Evolutionary conservation across 2,888 invertebrate species (phyloP).

Genomic region (Lasioglossum vierecki): DNA sequence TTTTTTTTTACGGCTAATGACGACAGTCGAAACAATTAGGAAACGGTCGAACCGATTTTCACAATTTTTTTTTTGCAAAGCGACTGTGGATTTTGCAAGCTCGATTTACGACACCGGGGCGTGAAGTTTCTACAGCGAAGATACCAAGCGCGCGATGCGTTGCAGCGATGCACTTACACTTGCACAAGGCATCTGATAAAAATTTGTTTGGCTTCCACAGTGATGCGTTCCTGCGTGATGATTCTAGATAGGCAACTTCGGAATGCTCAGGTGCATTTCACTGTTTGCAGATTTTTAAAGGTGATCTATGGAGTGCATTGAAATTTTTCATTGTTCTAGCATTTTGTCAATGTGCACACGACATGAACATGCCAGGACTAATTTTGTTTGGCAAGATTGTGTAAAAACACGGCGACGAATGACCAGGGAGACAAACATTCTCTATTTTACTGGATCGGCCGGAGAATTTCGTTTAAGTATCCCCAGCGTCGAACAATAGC

Average conservation of each 20-base stretch:
- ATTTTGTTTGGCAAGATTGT: background rate
- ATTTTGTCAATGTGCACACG: background rate
- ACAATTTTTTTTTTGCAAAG: background rate
- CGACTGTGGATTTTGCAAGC: background rate
- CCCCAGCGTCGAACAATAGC: slow-evolving; percentile 34
- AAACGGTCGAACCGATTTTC: slow-evolving; percentile 13
- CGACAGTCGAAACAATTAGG: slow-evolving; percentile 1
- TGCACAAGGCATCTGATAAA: slow-evolving; percentile 12
- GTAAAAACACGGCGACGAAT: background rate
- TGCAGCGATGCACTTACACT: slow-evolving; percentile 10
- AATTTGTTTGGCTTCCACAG: slow-evolving; percentile 12
- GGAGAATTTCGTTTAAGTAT: slow-evolving; percentile 3
- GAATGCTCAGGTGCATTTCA: background rate
- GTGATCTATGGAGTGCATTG: background rate
- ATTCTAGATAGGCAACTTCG: background rate
- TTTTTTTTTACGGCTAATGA: background rate
- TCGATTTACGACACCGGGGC: background rate
- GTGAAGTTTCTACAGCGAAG: slow-evolving; percentile 21
- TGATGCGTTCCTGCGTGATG: background rate
- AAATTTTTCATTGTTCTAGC: too few species aligned
- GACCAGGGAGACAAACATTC: background rate
- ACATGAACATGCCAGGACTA: background rate
- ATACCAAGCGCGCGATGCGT: background rate
- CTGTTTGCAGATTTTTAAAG: background rate
- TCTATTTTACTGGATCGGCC: background rate